Conservation (phyloP, 2,888 invertebrate species). For the Anticlea derivata region DNA sequence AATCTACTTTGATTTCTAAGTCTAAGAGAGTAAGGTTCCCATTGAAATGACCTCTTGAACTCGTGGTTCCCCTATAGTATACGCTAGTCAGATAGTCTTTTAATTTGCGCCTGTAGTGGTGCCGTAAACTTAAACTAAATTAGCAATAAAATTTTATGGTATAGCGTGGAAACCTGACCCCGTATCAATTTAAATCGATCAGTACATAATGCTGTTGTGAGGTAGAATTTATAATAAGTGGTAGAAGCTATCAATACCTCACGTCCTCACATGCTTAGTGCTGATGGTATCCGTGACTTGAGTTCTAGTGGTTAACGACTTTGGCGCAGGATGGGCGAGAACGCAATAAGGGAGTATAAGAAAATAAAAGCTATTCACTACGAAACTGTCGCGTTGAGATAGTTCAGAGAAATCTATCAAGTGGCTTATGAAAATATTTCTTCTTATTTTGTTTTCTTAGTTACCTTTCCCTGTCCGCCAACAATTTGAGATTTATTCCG, state of each 20-base stretch:
- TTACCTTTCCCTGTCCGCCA: too few species aligned
- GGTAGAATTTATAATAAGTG: conserved; percentile 62
- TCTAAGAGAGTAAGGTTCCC: not conserved
- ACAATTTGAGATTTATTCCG: too few species aligned
- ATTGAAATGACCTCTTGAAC: not conserved
- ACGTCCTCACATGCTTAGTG: conserved; percentile 60
- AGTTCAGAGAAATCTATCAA: too few species aligned
- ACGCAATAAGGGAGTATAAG: not conserved
- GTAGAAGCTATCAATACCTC: conserved; percentile 29
- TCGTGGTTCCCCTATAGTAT: not conserved
- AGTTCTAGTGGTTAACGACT: conserved; percentile 7
- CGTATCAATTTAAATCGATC: conserved; percentile 64
- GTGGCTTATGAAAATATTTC: too few species aligned
- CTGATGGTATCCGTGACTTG: conserved; percentile 65
- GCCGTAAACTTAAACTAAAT: conserved; percentile 45
- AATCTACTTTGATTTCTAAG: not conserved
- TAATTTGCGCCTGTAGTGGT: conserved; percentile 33
- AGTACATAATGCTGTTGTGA: conserved; percentile 45
- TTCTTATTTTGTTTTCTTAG: too few species aligned
- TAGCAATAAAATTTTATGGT: conserved; percentile 61
- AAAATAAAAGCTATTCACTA: not conserved
- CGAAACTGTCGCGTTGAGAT: not conserved
- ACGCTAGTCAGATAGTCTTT: conserved; percentile 27
- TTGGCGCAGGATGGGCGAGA: not conserved
- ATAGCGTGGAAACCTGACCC: conserved; percentile 51